Base-by-base conservation (phyloP, 2,113 vertebrate species). In the Strigops habroptila region DNA sequence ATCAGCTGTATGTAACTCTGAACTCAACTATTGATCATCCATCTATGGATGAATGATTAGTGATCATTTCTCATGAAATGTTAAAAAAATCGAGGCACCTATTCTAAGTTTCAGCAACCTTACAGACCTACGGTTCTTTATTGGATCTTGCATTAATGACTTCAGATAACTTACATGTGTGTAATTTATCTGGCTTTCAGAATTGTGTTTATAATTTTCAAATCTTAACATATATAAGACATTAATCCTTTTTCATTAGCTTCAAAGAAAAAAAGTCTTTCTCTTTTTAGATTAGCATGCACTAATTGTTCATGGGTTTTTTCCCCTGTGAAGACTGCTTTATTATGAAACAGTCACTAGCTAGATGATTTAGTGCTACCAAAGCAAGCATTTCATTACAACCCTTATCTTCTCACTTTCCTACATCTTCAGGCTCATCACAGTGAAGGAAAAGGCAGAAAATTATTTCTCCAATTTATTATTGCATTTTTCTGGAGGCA, bases 401-500 rank as follows among this genome's bases (percentile, higher is more conserved):
- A 92, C 57, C 88, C 14, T 60, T 95, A n/a, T 89, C 76, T 96
- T 95, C 89, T 69, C 78, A 71, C 77, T 96, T 96, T 93, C 64
- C 49, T 63, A 33, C 48, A 37, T 79, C 77, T 96, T 94, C 86
- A 85, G 86, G 44, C 76, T 96, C 53, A 91, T 96, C 60, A 53
- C 65, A 57, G 31, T 39, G 90, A 89, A 93, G 94, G 48, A 93
- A 97, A 96, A 90, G 12, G 11, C 51, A 95, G 64, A 92, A 96
- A 96, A 96, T 93, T 0, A 71, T 96, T 97, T 94, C 71, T 93
- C 75, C 81, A 96, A 95, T 97, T 97, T 97, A 97, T 93, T 97
- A 94, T 53, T 96, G 90, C 65, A 81, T 97, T 98, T 98, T 44
- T 97, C 97, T 97, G 59, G 89, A 96, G 97, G 96, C 96, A 89